These are phyloP conservation scores for Philypnodon macrostomus DNA, from an alignment of 2,797 vertebrate genomes.

Conservation along the genomic window DNA sequence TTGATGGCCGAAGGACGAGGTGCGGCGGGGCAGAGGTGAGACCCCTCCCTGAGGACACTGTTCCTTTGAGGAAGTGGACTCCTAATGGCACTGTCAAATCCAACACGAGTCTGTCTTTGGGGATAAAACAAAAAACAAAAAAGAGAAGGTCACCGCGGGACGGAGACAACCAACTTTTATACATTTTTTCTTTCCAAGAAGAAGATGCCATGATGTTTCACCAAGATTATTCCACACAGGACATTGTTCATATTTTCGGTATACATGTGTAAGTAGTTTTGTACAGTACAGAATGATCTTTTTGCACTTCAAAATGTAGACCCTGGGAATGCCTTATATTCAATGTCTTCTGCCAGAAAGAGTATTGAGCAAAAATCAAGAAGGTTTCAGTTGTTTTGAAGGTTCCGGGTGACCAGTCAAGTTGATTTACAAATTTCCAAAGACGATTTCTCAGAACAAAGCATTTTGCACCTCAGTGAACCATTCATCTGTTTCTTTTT, in stretches of 20 bases:
- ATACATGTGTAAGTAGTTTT: constrained; percentile 74
- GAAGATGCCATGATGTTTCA: constrained; percentile 82
- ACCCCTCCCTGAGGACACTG: constrained; percentile 7
- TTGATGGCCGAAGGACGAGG: constrained; percentile 54
- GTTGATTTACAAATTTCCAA: constrained; percentile 76
- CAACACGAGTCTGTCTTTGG: constrained; percentile 74
- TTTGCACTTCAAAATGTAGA: constrained; percentile 77
- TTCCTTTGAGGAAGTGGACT: constrained; percentile 59
- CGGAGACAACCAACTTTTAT: constrained; percentile 75
- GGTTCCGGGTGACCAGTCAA: constrained; percentile 66
- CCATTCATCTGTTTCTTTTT: constrained; percentile 29
- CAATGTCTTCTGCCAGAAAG: constrained; percentile 70
- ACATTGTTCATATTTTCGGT: constrained; percentile 75
- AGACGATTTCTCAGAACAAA: constrained; percentile 79
- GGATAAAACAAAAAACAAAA: constrained; percentile 21
- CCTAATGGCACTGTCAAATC: constrained; percentile 75
- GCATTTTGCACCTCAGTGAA: constrained; percentile 75
- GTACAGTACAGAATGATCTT: constrained; percentile 73
- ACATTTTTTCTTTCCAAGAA: constrained; percentile 65
- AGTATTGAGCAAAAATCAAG: constrained; percentile 56
- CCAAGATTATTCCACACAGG: constrained; percentile 68
- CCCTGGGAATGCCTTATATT: constrained; percentile 77
- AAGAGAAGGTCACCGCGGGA: constrained; percentile 73
- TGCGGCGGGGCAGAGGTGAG: constrained; percentile 74
- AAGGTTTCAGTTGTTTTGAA: constrained; percentile 55